phyloP scores from a whole-genome alignment of 2,797 vertebrate species.

The Crax fasciolata region DNA sequence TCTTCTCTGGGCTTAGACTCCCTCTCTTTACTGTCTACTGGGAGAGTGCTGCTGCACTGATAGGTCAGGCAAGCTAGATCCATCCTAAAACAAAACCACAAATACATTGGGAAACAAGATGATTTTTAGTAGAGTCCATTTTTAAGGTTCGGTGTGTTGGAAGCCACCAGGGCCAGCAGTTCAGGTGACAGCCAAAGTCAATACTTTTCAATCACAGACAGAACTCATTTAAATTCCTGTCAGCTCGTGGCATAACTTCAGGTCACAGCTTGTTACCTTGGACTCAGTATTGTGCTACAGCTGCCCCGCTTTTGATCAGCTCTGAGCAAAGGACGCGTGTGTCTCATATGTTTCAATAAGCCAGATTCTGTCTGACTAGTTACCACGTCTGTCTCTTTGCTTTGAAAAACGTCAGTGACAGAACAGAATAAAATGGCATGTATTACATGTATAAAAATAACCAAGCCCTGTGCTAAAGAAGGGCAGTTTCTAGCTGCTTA shows the following conservation, averaged over 20 bases:
- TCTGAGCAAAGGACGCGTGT: accelerated
- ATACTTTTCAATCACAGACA: not conserved
- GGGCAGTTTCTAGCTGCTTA: not conserved
- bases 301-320: constrained; percentile 6
- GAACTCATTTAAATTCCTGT: not conserved
- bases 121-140: not conserved
- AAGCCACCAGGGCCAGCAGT: not conserved
- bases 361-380: not conserved
- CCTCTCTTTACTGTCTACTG: not conserved
- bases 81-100: not conserved
- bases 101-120: not conserved
- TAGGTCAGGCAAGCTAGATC: not conserved
- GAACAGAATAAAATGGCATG: not conserved
- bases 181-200: not conserved
- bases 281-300: not conserved
- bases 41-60: not conserved
- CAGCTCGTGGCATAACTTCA: not conserved
- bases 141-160: not conserved
- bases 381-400: not conserved
- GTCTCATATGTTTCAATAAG: not conserved
- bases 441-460: not conserved
- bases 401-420: not conserved
- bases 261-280: not conserved
- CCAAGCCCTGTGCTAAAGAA: not conserved
- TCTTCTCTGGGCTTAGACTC: not conserved